These are phyloP conservation scores for Simalia tracyae DNA, from an alignment of 2,797 vertebrate species.

Conservation along the genomic window DNA sequence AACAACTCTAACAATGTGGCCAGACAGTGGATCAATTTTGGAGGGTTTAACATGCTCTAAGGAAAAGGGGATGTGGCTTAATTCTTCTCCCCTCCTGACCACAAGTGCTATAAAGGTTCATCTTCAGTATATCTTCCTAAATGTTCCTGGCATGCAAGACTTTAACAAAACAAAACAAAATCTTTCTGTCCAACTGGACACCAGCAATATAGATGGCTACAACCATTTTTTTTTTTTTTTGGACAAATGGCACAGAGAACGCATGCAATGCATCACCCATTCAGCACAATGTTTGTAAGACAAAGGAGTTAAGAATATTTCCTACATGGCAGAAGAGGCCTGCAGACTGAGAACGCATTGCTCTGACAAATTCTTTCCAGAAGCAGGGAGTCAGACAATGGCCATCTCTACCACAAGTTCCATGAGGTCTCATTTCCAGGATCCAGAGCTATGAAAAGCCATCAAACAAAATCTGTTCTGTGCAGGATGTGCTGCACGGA, in stretches of 20 bases:
- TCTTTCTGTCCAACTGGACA: constrained; percentile 1
- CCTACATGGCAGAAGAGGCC: not conserved
- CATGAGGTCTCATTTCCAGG: not conserved
- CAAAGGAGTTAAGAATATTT: constrained; percentile 8
- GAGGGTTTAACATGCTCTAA: not conserved
- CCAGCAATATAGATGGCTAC: not conserved
- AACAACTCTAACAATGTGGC: not conserved
- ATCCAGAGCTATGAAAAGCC: too few relatives aligned
- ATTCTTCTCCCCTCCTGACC: not conserved
- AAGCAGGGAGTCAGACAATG: not conserved
- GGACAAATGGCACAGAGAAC: not conserved
- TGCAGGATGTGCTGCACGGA: too few relatives aligned
- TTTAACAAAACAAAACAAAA: not conserved
- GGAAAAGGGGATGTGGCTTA: not conserved
- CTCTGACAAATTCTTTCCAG: not conserved
- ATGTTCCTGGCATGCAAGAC: not conserved
- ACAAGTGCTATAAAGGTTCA: not conserved
- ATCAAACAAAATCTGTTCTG: too few relatives aligned
- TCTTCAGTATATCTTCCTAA: not conserved
- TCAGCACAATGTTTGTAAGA: not conserved
- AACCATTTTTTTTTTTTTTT: not conserved
- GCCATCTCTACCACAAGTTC: not conserved
- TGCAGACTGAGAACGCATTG: not conserved
- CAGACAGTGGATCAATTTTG: not conserved
- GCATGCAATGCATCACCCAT: not conserved